Base-by-base conservation (phyloP, 2,888 invertebrate genomes). In the Troides oblongomaculatus region DNA sequence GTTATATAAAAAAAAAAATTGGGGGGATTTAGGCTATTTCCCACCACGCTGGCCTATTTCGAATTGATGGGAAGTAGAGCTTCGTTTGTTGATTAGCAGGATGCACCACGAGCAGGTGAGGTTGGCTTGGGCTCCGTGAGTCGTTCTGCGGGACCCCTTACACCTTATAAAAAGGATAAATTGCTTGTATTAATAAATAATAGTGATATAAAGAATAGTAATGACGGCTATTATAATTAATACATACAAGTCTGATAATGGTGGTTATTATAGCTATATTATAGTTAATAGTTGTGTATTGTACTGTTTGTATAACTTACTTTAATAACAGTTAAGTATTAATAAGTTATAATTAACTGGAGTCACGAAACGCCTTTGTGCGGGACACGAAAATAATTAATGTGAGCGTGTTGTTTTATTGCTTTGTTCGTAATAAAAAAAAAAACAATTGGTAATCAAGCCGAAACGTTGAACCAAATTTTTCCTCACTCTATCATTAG, bases 351-450 rank as follows among this genome's bases (percentile, higher is more conserved):
- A 39, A 61, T 61, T 21, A 21, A 43, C 43, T 7, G 12, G 10
- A 18, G 39, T 61, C 61, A 61, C 61, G 61, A 61, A 61, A 61
- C 18, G 10, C n/a, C 17, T 36, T 50, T 50, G 18, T 50, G 8
- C 21, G 43, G 21, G 39, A 61, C 43, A 61, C 36, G 43, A 61
- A 61, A 61, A 39, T n/a, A 61, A 43, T 61, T 43, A 61, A 14
- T 50, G 50, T 39, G 50, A 50, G 14, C 50, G 50, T 50, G 50
- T 50, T 50, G 50, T 14, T 18, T 50, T 5, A 50, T 50, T 50
- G 14, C 5, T 2, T 50, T 50, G 14, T 50, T 4, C 14, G 4
- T 17, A 14, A 50, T 50, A 50, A 50, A 50, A 8, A 8, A 39
- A 39, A 8, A 39, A 39, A 39, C 39, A 39, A 39, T 39, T 39